Base-by-base conservation (phyloP, 2,888 invertebrate genomes). In the Leptinotarsa haldemani region DNA sequence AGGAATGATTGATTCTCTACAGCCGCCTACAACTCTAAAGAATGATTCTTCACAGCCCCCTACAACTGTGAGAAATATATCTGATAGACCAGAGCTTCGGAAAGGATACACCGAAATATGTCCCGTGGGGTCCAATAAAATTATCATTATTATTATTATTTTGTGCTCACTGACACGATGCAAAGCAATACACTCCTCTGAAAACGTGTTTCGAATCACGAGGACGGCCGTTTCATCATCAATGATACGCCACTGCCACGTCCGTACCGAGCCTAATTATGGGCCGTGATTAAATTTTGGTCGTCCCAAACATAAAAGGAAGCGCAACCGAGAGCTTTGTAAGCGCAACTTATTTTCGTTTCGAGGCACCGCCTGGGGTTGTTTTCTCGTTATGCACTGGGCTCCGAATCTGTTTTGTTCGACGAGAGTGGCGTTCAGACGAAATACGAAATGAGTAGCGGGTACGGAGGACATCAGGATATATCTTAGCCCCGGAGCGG, bases 271-370 rank as follows among this genome's bases (percentile, higher is more conserved):
- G 47, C 47, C 74, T 74, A 76, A 76, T 74, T 76, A 72, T 64
- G 74, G 22, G 50, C 48, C 71, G 50, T 74, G 74, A 77, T 77
- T 74, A 66, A 74, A 77, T 74, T 73, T 65, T 50, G 70, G 52
- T 56, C 65, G 58, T 65, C 56, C 69, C 64, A 69, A 68, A 64
- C 77, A 70, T 69, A 74, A 74, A 71, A 73, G 73, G 70, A 66
- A 69, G 61, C 40, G 48, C 64, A 48, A 52, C 50, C 61, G 53
- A 66, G 53, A 68, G 69, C 66, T 76, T 73, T 71, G 70, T 65
- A 50, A 72, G 66, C 67, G 70, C 70, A 70, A 75, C 73, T 67
- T 70, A 74, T 76, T 66, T 70, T 74, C 69, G 69, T 71, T 64
- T 9, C 63, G 65, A 46, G 65, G 67, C 71, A 52, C 40, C 52